Conservation (phyloP, 2,797 vertebrate genomes). For the Artibeus lituratus region DNA sequence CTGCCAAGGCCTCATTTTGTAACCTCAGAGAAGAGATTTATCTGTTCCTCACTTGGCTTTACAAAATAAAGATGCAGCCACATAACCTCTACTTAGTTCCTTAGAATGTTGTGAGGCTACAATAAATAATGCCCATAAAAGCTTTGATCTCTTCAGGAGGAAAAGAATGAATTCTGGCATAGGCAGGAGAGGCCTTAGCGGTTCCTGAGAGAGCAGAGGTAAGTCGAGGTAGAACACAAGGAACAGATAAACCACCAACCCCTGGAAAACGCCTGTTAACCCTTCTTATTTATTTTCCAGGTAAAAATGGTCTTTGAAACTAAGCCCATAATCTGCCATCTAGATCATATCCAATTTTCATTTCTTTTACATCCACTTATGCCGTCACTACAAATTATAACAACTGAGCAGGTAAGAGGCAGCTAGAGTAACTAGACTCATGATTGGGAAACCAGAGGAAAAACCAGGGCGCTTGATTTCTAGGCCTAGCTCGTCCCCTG, state of each 20-base stretch:
- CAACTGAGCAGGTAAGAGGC: constrained; percentile 40
- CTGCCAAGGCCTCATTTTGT: neutral
- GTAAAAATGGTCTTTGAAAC: constrained; percentile 64
- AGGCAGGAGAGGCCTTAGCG: neutral
- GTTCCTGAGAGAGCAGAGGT: neutral
- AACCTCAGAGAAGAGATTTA: constrained; percentile 44
- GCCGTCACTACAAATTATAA: constrained; percentile 32
- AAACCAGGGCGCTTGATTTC: constrained; percentile 21
- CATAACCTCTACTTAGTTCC: neutral
- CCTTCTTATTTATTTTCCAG: constrained; percentile 54
- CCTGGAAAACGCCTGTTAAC: constrained; percentile 42
- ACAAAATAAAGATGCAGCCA: constrained; percentile 50
- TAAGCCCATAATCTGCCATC: constrained; percentile 47
- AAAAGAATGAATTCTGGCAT: neutral
- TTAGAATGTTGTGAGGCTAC: neutral
- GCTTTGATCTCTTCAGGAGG: constrained; percentile 1
- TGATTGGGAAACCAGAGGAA: constrained; percentile 49
- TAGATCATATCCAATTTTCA: constrained; percentile 55
- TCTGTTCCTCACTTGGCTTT: constrained; percentile 29
- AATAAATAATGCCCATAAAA: constrained; percentile 45
- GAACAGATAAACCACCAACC: neutral
- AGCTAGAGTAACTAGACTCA: constrained; percentile 11
- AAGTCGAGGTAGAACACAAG: neutral
- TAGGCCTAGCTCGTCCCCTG: neutral
- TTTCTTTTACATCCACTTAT: constrained; percentile 35